Percentiles rank a stretch among this genome's conserved stretches.
These are phyloP conservation scores for Euphydryas editha DNA, from an alignment of 2,888 invertebrate genomes.

Conservation along the genomic window DNA sequence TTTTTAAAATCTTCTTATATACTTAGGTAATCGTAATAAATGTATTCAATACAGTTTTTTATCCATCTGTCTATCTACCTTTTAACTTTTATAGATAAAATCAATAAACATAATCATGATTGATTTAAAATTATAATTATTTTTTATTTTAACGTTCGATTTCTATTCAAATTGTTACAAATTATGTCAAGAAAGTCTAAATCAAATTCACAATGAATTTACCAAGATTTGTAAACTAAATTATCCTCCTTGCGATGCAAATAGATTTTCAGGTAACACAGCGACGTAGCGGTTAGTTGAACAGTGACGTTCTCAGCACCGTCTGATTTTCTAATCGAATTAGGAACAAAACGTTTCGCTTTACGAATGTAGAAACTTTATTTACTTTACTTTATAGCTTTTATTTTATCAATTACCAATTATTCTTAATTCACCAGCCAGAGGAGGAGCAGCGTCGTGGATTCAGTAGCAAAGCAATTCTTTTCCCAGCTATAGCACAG, in stretches of 20 bases:
- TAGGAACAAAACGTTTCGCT: slow-evolving; percentile 1
- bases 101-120: no score
- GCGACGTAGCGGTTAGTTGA: slow-evolving; percentile 28
- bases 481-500: no score
- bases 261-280: slow-evolving; percentile 33
- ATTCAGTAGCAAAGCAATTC: no score
- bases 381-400: not conserved
- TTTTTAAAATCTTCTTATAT: no score
- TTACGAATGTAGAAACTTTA: not conserved
- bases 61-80: no score
- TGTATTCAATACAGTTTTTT: no score
- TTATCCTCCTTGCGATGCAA: slow-evolving; percentile 33
- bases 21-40: no score
- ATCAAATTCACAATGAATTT: slow-evolving; percentile 9
- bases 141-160: not conserved
- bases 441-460: no score
- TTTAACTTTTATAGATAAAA: no score
- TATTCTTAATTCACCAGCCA: no score
- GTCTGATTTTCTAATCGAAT: slow-evolving; percentile 14
- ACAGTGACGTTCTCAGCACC: slow-evolving; percentile 10
- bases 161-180: not conserved
- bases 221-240: slow-evolving; percentile 7
- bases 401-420: no score
- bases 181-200: not conserved
- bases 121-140: not conserved